Base-by-base conservation (phyloP, 2,797 vertebrate species). In the Apogon hyalosoma region DNA sequence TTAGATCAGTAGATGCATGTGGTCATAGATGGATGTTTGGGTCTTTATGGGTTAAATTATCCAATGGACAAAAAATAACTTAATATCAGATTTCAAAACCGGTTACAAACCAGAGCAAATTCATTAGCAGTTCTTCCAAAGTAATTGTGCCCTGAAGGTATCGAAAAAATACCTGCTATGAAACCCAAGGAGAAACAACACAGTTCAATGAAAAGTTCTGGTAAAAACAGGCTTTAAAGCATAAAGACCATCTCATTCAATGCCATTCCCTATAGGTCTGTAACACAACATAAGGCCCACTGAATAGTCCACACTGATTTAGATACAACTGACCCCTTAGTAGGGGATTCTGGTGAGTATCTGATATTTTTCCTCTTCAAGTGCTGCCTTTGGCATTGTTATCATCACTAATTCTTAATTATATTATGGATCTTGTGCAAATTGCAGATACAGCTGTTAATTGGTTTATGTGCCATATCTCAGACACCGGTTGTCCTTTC, bases 401-500 rank as follows among this genome's bases (percentile, higher is more conserved):
- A 36, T 36, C 33, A 80, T 83, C 69, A 0, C 56, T 19, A 18
- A 50, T 48, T 70, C 57, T 60, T 82, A 88, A 87, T 83, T 81
- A 70, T 81, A 69, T 84, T 80, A 64, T 45, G 63, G 85, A 81
- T 77, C 77, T 83, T 65, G 57, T 55, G 52, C 50, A 77, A 80
- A 77, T 49, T 77, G 47, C 56, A 77, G 70, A 80, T 66, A 46
- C 66, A 62, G 80, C 46, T 71, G 64, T 77, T 81, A 88, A 82
- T 82, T 85, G 82, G 69, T 80, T 83, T 71, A 68, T 61, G 69
- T 71, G 76, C 71, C 49, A 55, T 78, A 86, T 83, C 75, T 77
- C 51, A 45, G 11, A 64, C 65, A 81, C 58, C 51, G 43, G 36
- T 41, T 61, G 65, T 55, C 61, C 59, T 69, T 42, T 28, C 13